These are phyloP conservation scores for Drosophila prostipennis DNA, from an alignment of 2,888 invertebrate species.

Conservation along the genomic window DNA sequence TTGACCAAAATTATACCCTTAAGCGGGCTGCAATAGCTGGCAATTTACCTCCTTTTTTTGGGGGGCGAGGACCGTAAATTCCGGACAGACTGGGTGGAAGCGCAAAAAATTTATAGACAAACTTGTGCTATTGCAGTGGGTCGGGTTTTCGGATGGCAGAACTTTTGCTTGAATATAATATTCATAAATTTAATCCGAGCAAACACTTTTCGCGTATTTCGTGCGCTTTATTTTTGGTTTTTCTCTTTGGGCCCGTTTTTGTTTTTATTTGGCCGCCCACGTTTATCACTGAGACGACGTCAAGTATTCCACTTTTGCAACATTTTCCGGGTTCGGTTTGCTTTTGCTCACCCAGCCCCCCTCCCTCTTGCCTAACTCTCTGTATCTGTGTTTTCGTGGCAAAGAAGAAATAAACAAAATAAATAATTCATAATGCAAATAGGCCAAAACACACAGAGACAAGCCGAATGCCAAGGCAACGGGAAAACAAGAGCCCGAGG, in stretches of 20 bases:
- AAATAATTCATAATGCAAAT: conserved; percentile 80
- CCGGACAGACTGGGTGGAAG: conserved; percentile 26
- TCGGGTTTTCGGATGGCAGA: conserved; percentile 35
- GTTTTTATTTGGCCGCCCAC: conserved; percentile 34
- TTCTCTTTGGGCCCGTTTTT: conserved; percentile 14
- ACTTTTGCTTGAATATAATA: conserved; percentile 66
- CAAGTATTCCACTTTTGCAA: conserved; percentile 54
- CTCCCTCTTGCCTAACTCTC: conserved; percentile 10
- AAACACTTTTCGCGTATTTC: conserved; percentile 75
- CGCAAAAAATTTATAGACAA: conserved; percentile 65
- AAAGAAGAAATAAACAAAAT: conserved; percentile 66
- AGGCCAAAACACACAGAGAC: conserved; percentile 61
- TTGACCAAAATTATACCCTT: conserved; percentile 59
- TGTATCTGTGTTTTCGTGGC: conserved; percentile 37
- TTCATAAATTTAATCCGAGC: conserved; percentile 77
- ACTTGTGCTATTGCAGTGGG: conserved; percentile 53
- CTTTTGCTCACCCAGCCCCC: conserved; percentile 24
- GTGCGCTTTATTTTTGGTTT: conserved; percentile 46
- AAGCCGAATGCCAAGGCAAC: conserved; percentile 40
- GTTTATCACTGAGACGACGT: conserved; percentile 64
- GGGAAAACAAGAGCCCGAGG: conserved; percentile 44
- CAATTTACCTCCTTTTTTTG: conserved; percentile 43
- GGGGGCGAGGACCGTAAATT: conserved; percentile 43
- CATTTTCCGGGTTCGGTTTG: conserved; percentile 52
- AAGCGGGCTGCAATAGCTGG: conserved; percentile 56